Conservation (phyloP, 2,797 vertebrate species). For the Lepidocolaptes lacrymiger region DNA sequence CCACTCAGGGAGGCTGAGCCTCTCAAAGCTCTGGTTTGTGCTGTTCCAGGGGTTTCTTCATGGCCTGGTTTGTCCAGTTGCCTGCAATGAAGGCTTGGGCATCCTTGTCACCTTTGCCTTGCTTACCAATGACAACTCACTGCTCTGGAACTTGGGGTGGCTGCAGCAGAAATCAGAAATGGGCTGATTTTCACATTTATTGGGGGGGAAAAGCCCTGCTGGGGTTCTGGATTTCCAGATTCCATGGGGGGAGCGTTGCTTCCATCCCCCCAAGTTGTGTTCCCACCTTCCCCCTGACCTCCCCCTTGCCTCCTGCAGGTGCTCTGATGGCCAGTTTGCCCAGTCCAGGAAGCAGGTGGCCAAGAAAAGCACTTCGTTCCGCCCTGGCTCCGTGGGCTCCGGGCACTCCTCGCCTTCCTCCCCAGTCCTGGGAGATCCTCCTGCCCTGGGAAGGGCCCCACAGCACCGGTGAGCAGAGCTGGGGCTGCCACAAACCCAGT, state of each 20-base stretch:
- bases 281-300: neutral
- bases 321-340: constrained; percentile 75
- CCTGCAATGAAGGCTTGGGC: neutral
- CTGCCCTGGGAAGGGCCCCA: constrained; percentile 28
- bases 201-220: neutral
- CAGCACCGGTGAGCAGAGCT: constrained; percentile 68
- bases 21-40: neutral
- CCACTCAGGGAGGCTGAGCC: neutral
- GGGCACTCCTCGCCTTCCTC: constrained; percentile 72
- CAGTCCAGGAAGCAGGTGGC: constrained; percentile 91
- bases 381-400: constrained; percentile 77
- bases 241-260: rapidly evolving
- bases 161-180: neutral
- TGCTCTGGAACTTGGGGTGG: neutral
- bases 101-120: rapidly evolving
- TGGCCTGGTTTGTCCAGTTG: neutral
- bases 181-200: rapidly evolving
- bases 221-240: neutral
- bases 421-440: constrained; percentile 47
- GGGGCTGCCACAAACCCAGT: rapidly evolving
- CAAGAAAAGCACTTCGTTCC: constrained; percentile 95
- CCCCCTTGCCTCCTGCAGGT: constrained; percentile 45
- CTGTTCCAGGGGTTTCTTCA: neutral
- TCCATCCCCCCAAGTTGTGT: neutral
- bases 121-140: neutral